Base-by-base conservation (phyloP, 2,113 vertebrate genomes). In the Brevimyrus niger region DNA sequence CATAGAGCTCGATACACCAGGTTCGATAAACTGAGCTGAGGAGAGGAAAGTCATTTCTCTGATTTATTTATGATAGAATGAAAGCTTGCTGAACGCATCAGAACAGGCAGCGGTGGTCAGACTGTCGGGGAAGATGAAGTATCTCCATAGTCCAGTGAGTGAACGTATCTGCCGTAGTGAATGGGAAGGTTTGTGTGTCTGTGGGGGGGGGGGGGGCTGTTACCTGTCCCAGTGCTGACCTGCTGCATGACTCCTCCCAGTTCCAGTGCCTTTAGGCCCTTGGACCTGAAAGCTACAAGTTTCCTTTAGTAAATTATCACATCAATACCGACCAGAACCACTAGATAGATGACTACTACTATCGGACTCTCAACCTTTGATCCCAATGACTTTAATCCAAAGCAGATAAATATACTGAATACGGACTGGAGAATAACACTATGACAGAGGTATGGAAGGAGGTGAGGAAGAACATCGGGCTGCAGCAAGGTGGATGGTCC, bases 21-120 rank as follows among this genome's bases (percentile, higher is more conserved):
- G 94, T 92, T 55, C 93, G 93, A 95, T 94, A 95, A 92, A 94
- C 91, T 93, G 89, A 92, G 38, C 61, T 80, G 90, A 80, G 19
- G 91, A 93, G 89, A 3, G 89, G 91, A 90, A 96, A 96, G 97
- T 97, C 91, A 97, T 97, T 97, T 97, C 96, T 98, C 97, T 97
- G 97, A 95, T 98, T 98, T 99, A 98, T 99, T 98, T 97, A 98
- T 98, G 97, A 98, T 97, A 96, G 97, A 96, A 96, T 97, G 97
- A 97, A 98, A 97, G 97, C 97, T 97, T 97, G 97, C 97, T 96
- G 97, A 97, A 97, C 91, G 94, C 96, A 96, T 97, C 97, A 96
- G 97, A 97, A 97, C 94, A 97, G 96, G 96, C 97, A 97, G 97
- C 96, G 97, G 96, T 97, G 97, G 97, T 98, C 97, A 98, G 97